Evolutionary conservation across 1,140 invertebrate genomes (phyloP), one percentile per base, ranked within the genome.

Genomic region (Acarapis woodi): DNA sequence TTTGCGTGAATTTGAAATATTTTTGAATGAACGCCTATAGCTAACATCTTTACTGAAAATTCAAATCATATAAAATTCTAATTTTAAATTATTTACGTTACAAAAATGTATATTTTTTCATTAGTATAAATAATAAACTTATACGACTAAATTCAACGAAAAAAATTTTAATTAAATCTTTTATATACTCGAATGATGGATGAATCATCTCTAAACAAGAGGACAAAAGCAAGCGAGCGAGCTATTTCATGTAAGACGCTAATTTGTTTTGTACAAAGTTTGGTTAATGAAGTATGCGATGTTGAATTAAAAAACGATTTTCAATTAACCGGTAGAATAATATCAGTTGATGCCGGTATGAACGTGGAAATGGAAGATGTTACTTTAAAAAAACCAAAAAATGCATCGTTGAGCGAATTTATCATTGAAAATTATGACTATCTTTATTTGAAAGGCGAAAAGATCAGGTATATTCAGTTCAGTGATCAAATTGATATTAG

Each of bases 361-460:
- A 42, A 42, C 31, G 15, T 24, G 18, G 40, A 42, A 42, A 4
- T 39, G 1, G 25, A 14, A 5, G 33, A 39, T 29, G 37, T 37
- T 22, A 10, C 14, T 9, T 9, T 42, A 2, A 19, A 24, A 3
- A 29, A 30, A 16, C 36, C 36, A 4, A n/a, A 29, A 19, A 30
- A 37, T 16, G 24, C 29, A 16, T 10, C 26, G 12, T 18, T 29
- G 3, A 14, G 23, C 3, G 18, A 32, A 23, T 38, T 15, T 18
- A 4, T 23, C 16, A 14, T 21, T 8, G 10, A n/a, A 15, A 35
- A 40, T 19, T 24, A 32, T 26, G 42, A 43, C 29, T 40, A 37
- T 31, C n/a, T 43, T 10, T 41, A 41, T 32, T 22, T 43, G 5
- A 43, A 43, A 30, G 42, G 42, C 6, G 29, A 18, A 5, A 19